A percentile compares a stretch with the other conserved stretches of the same genome.
phyloP scores from a whole-genome alignment of 2,888 invertebrate species.

The Drosophila cyrtoloma region DNA sequence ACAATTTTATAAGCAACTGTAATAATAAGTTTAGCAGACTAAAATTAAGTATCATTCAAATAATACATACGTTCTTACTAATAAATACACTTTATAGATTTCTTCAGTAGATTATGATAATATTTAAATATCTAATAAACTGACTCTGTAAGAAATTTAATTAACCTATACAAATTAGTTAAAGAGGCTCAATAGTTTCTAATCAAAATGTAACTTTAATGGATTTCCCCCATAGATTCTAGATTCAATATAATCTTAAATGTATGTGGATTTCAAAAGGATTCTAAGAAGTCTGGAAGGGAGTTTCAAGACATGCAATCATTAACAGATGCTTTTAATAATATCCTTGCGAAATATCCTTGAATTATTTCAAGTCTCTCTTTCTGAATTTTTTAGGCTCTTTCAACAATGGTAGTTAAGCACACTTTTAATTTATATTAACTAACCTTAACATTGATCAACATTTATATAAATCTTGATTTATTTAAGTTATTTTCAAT shows the following conservation, averaged over 20 bases:
- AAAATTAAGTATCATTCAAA: background rate
- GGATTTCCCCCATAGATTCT: background rate
- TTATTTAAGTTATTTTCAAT: background rate
- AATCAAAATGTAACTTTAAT: background rate
- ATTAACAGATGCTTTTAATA: background rate
- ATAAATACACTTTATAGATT: background rate
- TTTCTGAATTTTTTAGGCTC: background rate
- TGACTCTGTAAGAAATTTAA: background rate
- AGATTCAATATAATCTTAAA: background rate
- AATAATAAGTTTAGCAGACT: background rate
- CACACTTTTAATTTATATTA: background rate
- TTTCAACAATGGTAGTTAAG: background rate
- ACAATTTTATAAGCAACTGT: background rate
- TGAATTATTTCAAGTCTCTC: background rate
- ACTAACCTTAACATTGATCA: background rate
- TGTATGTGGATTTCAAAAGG: background rate
- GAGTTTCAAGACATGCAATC: background rate
- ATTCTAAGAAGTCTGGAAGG: fast-evolving
- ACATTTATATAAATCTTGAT: background rate
- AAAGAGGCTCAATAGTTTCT: background rate
- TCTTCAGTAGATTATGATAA: background rate
- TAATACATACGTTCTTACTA: background rate
- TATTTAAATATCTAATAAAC: background rate
- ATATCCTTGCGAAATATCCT: background rate
- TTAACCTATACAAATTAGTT: background rate